Evolutionary conservation across 2,797 vertebrate species (phyloP).

Genomic region (Danio jaintianensis): DNA sequence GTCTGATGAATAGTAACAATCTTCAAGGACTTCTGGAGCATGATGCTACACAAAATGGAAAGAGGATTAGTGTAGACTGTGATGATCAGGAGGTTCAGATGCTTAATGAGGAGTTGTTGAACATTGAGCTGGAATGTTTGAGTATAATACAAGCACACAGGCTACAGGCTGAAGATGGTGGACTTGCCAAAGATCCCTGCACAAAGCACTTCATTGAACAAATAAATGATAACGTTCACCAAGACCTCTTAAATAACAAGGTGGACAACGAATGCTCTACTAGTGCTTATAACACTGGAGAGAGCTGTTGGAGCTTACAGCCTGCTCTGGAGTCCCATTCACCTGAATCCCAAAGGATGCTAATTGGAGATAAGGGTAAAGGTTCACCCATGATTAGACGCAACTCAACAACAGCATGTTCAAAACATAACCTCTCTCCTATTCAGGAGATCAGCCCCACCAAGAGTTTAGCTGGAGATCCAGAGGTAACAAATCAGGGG

Average conservation of each 20-base stretch:
- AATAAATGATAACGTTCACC: slow-evolving; percentile 82
- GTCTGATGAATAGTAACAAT: slow-evolving; percentile 79
- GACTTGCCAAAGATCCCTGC: neutral
- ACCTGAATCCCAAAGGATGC: slow-evolving; percentile 3
- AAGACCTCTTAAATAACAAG: slow-evolving; percentile 88
- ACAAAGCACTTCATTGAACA: slow-evolving; percentile 71
- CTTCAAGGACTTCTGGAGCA: slow-evolving; percentile 40
- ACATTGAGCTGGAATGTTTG: slow-evolving; percentile 93
- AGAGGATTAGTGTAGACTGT: slow-evolving; percentile 81
- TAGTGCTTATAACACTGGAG: slow-evolving; percentile 94
- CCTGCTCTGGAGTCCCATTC: slow-evolving; percentile 12
- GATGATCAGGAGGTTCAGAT: slow-evolving; percentile 91
- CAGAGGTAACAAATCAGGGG: slow-evolving; percentile 66
- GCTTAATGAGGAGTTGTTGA: slow-evolving; percentile 92
- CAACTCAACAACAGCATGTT: slow-evolving; percentile 18
- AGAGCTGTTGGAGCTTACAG: slow-evolving; percentile 83
- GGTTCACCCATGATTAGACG: slow-evolving; percentile 49
- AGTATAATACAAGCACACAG: slow-evolving; percentile 91
- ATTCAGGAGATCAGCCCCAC: slow-evolving; percentile 76
- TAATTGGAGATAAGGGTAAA: slow-evolving; percentile 51
- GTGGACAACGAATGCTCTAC: slow-evolving; percentile 92
- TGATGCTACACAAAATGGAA: slow-evolving; percentile 70
- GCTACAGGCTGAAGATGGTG: slow-evolving; percentile 84
- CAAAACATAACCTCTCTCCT: slow-evolving; percentile 76
- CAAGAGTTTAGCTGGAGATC: slow-evolving; percentile 69